phyloP scores from a whole-genome alignment of 1,140 invertebrate species.

The Homalodisca vitripennis region DNA sequence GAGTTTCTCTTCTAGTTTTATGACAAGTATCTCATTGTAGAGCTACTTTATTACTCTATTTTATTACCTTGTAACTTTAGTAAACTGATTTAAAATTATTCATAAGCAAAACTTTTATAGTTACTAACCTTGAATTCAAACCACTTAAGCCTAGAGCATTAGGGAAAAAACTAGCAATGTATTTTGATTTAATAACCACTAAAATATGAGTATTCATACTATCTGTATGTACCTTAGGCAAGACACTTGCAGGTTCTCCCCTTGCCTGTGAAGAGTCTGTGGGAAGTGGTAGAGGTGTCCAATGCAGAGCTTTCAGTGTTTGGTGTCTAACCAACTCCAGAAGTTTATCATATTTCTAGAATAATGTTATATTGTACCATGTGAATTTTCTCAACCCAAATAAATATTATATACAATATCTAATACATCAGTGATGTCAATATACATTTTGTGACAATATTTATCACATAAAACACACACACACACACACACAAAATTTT shows the following conservation, averaged over 20 bases:
- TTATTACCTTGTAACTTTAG: not conserved
- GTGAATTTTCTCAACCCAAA: too few relatives aligned
- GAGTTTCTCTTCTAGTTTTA: not conserved
- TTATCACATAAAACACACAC: too few relatives aligned
- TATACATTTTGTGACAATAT: too few relatives aligned
- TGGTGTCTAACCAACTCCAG: slow-evolving; percentile 21
- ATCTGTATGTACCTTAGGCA: not conserved
- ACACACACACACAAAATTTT: too few relatives aligned
- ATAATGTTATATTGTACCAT: too few relatives aligned
- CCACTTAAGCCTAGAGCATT: not conserved
- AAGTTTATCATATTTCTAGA: slow-evolving; percentile 31
- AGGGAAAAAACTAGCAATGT: not conserved
- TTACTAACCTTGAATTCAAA: not conserved
- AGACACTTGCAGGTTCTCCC: not conserved
- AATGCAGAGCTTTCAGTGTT: slow-evolving; percentile 26
- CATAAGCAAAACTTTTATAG: not conserved
- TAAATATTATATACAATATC: too few relatives aligned
- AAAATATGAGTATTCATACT: not conserved
- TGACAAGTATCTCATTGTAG: too few relatives aligned
- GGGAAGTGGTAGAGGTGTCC: slow-evolving; percentile 9
- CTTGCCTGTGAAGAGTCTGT: not conserved
- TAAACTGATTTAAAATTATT: not conserved
- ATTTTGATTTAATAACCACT: not conserved
- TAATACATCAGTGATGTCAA: too few relatives aligned
- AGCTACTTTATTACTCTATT: not conserved